phyloP scores from a whole-genome alignment of 2,888 invertebrate species.

The Hemicrepidius hirtus region DNA sequence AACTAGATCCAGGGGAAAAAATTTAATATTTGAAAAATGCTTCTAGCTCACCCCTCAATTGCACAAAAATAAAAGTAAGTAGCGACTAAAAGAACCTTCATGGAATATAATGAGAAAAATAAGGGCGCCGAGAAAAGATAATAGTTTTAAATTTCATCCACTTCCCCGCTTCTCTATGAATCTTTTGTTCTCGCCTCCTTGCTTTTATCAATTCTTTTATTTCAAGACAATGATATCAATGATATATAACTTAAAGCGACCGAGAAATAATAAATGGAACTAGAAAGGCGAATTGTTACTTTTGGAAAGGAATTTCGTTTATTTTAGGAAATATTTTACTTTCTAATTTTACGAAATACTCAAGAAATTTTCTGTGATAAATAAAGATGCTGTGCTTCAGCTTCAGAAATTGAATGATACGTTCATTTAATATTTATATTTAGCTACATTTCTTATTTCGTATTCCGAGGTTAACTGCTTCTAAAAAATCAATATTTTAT shows the following conservation, averaged over 20 bases:
- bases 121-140: constrained; percentile 17
- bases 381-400: not conserved
- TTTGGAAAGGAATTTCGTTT: not conserved
- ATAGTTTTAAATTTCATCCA: constrained; percentile 36
- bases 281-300: not conserved
- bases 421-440: constrained; percentile 3
- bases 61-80: not conserved
- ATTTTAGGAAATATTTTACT: not conserved
- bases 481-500: not conserved
- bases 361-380: not conserved
- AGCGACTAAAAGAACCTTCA: constrained; percentile 7
- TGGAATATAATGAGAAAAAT: constrained; percentile 22
- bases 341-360: not conserved
- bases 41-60: not conserved
- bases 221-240: constrained; percentile 37
- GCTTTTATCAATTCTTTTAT: constrained; percentile 37
- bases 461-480: not conserved
- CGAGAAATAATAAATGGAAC: not conserved
- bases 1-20: not conserved
- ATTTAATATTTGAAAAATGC: not conserved
- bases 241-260: constrained; percentile 34
- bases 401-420: not conserved
- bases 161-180: constrained; percentile 22
- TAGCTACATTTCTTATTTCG: not conserved
- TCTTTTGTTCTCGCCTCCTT: constrained; percentile 26